Evolutionary conservation across 1,140 invertebrate genomes (phyloP).

Genomic region (Drosophila sp.): DNA sequence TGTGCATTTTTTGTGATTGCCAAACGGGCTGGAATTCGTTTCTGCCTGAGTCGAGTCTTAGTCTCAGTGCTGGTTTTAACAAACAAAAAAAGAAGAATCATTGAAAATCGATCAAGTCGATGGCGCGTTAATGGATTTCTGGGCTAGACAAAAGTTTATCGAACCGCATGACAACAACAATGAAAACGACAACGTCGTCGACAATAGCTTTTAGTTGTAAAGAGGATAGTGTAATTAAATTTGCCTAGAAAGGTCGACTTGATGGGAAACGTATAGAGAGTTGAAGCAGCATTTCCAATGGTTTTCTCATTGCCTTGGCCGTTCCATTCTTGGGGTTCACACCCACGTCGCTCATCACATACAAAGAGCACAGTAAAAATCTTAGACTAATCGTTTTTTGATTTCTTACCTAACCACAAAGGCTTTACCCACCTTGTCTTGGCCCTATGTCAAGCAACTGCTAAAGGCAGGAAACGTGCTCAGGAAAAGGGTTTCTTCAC

Average conservation of each 20-base stretch:
- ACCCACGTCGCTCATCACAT: conserved; percentile 22
- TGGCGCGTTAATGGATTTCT: conserved; percentile 76
- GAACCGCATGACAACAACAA: conserved; percentile 46
- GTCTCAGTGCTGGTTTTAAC: background rate
- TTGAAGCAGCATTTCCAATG: conserved; percentile 10
- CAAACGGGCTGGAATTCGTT: conserved; percentile 17
- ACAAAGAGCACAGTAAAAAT: conserved; percentile 36
- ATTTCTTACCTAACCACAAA: conserved; percentile 64
- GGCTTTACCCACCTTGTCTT: conserved; percentile 38
- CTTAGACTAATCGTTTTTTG: conserved; percentile 79
- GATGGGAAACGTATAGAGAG: conserved; percentile 6
- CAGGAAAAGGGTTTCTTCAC: conserved; percentile 51
- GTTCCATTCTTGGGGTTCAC: conserved; percentile 7
- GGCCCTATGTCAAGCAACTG: background rate
- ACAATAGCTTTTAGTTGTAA: conserved; percentile 15
- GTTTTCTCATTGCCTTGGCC: background rate
- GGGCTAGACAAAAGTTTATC: conserved; percentile 77
- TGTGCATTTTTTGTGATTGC: conserved; percentile 45
- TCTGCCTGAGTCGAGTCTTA: conserved; percentile 7
- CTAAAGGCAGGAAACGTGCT: conserved; percentile 33
- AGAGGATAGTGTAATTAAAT: conserved; percentile 55
- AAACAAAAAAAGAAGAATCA: conserved; percentile 24
- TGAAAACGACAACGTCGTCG: conserved; percentile 1
- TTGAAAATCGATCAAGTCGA: conserved; percentile 70
- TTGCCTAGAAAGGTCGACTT: conserved; percentile 31